Conservation (phyloP, 2,113 vertebrate genomes). For the Ctenomys sociabilis region DNA sequence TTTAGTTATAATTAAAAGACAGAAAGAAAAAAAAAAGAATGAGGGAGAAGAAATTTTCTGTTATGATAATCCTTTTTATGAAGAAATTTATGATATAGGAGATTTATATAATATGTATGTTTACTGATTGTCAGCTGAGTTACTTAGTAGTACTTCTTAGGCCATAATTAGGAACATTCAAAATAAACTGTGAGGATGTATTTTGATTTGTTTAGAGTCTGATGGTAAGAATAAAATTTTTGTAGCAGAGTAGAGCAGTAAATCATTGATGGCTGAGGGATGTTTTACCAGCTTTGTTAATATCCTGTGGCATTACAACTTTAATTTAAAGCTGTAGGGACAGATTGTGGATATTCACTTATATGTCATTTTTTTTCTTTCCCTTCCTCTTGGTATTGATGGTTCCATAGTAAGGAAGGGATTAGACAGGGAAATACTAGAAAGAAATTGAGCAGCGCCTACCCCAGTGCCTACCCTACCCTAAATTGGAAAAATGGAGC, state of each 20-base stretch:
- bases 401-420: neutral
- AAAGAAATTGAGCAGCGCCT: neutral
- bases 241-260: neutral
- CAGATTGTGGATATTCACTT: neutral
- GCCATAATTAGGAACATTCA: neutral
- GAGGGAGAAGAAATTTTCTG: neutral
- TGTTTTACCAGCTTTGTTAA: neutral
- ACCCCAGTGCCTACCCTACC: no score
- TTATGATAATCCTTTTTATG: slow-evolving; percentile 8
- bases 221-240: slow-evolving; percentile 19
- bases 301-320: neutral
- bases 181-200: neutral
- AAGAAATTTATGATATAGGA: slow-evolving; percentile 42
- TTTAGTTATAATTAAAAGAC: slow-evolving; percentile 51
- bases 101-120: slow-evolving; percentile 46
- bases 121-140: neutral
- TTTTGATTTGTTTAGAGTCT: slow-evolving; percentile 53
- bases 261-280: neutral
- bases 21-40: no score
- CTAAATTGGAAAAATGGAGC: neutral
- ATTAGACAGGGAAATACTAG: neutral
- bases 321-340: neutral
- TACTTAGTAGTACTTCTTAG: neutral
- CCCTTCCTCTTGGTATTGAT: neutral
- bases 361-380: neutral